phyloP scores from a whole-genome alignment of 2,888 invertebrate genomes.

The Gonocerus acuteangulatus region DNA sequence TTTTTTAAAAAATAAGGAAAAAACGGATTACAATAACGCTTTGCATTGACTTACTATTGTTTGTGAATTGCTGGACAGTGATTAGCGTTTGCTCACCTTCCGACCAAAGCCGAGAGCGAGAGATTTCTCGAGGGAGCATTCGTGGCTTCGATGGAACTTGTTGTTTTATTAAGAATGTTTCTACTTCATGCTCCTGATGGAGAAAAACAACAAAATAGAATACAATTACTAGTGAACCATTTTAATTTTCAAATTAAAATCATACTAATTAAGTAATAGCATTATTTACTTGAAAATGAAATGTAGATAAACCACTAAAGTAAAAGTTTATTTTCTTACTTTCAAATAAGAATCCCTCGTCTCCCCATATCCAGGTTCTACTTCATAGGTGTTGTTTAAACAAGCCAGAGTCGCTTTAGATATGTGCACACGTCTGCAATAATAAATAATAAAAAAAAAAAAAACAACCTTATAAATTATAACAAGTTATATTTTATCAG shows the following conservation, averaged over 20 bases:
- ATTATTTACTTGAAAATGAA: no score
- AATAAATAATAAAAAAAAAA: constrained; percentile 21
- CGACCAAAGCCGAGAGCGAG: constrained; percentile 43
- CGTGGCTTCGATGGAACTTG: constrained; percentile 54
- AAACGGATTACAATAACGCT: no score
- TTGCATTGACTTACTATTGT: constrained; percentile 19
- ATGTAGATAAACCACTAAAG: no score
- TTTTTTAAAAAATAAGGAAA: no score
- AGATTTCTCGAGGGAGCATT: constrained; percentile 32
- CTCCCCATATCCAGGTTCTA: constrained; percentile 85
- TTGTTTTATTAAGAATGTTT: constrained; percentile 80
- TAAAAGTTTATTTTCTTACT: no score
- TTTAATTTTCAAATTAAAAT: no score
- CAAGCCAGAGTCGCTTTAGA: constrained; percentile 81
- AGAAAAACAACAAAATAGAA: no score
- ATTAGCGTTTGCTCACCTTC: constrained; percentile 40
- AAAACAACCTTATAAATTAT: no score
- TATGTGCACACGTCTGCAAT: constrained; percentile 82
- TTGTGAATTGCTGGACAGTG: constrained; percentile 31
- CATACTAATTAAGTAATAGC: no score
- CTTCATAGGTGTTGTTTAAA: constrained; percentile 81
- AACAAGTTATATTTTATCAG: background rate
- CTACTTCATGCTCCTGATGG: constrained; percentile 63
- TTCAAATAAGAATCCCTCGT: constrained; percentile 74
- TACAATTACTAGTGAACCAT: no score